A percentile compares a stretch with the other conserved stretches of the same genome.
Conservation (phyloP, 2,888 invertebrate genomes). For the Pseudoips prasinana region DNA sequence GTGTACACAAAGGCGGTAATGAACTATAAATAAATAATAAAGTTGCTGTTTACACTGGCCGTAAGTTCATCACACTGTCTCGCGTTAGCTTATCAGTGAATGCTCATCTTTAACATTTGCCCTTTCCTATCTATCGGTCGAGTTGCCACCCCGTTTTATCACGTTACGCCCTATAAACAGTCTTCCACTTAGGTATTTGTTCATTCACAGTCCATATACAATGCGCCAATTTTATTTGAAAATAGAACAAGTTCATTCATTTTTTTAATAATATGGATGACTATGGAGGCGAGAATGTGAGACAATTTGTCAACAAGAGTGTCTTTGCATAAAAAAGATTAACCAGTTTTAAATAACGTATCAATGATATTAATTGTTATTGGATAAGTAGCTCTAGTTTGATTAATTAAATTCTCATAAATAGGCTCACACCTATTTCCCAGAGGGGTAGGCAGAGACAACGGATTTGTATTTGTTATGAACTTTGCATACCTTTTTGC, state of each 20-base stretch:
- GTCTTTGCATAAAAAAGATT: no score
- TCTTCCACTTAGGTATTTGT: slow-evolving; percentile 61
- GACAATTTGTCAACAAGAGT: no score
- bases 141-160: slow-evolving; percentile 71
- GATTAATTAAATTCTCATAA: no score
- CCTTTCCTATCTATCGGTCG: slow-evolving; percentile 56
- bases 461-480: no score
- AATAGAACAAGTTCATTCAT: slow-evolving; percentile 35
- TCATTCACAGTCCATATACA: slow-evolving; percentile 51
- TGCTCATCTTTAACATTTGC: slow-evolving; percentile 70
- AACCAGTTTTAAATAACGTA: no score
- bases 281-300: no score
- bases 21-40: slow-evolving; percentile 45
- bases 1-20: slow-evolving; percentile 34
- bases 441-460: no score
- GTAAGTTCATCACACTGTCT: slow-evolving; percentile 69
- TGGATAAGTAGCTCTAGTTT: no score
- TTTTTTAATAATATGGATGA: slow-evolving; percentile 7
- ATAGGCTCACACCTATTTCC: no score
- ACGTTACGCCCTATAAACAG: slow-evolving; percentile 53
- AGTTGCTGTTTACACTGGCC: slow-evolving; percentile 51
- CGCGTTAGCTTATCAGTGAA: slow-evolving; percentile 58
- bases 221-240: slow-evolving; percentile 43
- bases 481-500: no score
- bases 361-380: no score